Evolutionary conservation across 2,888 invertebrate species (phyloP), one percentile per base, ranked within the genome.

Genomic region (Aporophyla lueneburgensis): DNA sequence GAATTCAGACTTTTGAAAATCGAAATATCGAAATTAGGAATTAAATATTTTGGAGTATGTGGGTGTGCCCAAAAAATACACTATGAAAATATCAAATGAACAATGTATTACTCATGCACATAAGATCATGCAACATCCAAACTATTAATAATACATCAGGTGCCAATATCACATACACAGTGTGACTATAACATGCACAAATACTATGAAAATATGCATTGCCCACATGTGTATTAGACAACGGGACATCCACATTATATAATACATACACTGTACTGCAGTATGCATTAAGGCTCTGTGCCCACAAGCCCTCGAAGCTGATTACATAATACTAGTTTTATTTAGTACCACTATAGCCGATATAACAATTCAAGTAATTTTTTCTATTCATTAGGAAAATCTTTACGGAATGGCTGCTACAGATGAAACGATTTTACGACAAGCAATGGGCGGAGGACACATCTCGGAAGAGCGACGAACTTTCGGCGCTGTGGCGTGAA

Each of bases 401-500:
- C 59, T 85, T 95, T 5, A 82, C 90, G 0, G 94, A 96, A 84
- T 96, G 96, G 96, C 84, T 96, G 21, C 86, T 89, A 2, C 93
- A 95, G 84, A 96, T 96, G 96, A 87, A 91, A 56, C 58, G 83
- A 0, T 86, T 91, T 2, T 95, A 95, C 87, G 93, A 92, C 4
- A 93, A 88, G 59, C 93, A 94, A 71, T 87, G 81, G 70, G 93
- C 93, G 1, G 81, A 86, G 2, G 95, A 96, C 70, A 94, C 95
- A 2, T 92, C 96, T 0, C 71, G 89, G 14, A 96, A 96, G 83
- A 94, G 93, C 75, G 93, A 96, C 74, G 91, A 93, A 0, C 89
- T 96, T 0, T 92, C 96, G 0, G 75, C 93, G 0, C 76, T 92
- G 2, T 96, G 96, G 96, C 94, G 95, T 88, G 97, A 94, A 87